Conservation (phyloP, 2,113 vertebrate species). For the Panthera leo region DNA sequence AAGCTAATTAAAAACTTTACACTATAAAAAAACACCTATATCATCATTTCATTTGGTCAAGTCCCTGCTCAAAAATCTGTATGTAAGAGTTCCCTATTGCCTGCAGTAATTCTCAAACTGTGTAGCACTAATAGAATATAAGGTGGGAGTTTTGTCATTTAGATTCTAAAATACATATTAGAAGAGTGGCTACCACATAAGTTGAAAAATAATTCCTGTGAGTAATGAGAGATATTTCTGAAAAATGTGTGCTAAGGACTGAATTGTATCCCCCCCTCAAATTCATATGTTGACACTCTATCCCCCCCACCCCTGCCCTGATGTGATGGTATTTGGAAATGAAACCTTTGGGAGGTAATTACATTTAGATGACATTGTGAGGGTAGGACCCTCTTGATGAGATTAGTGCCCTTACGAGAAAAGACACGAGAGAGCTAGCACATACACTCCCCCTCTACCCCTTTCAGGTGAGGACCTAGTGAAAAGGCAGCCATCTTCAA, state of each 20-base stretch:
- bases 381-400: background rate
- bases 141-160: background rate
- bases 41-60: background rate
- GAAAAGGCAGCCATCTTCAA: background rate
- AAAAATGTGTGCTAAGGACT: background rate
- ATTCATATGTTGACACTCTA: background rate
- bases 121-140: background rate
- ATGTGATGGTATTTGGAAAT: background rate
- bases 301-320: too few species aligned
- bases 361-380: background rate
- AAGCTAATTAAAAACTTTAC: too few species aligned
- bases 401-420: background rate
- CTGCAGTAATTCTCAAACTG: background rate
- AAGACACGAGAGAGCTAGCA: background rate
- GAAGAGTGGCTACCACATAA: background rate
- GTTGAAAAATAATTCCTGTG: background rate
- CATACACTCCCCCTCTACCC: too few species aligned
- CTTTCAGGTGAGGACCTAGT: background rate
- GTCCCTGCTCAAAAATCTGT: background rate
- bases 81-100: background rate
- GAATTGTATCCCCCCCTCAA: background rate
- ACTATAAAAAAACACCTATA: background rate
- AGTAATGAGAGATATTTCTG: background rate
- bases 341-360: background rate
- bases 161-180: background rate